Evolutionary conservation across 1,140 invertebrate genomes (phyloP), one percentile per base, ranked within the genome.

Genomic region (Ptiloglossa arizonensis): DNA sequence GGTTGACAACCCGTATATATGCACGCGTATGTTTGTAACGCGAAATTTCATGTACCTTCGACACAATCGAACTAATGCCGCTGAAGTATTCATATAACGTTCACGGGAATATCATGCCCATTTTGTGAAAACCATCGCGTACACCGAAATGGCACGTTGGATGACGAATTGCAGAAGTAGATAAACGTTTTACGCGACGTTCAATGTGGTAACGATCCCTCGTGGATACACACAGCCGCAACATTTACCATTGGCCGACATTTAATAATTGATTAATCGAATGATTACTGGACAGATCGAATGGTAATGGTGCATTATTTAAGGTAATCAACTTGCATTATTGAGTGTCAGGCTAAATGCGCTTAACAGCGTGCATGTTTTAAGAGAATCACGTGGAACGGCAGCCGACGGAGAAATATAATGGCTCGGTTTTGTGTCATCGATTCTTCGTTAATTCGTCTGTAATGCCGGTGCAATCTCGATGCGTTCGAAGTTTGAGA

Each of bases 251-350:
- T 76, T 54, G 63, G 46, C 54, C 29, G 41, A 52, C 54, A 15
- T 79, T 80, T 83, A 83, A 80, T 86, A 84, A 81, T 87, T 79
- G 68, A 87, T 76, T 79, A 87, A 82, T 86, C 76, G 76, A 67
- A 87, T 87, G 74, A 87, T 87, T 79, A 81, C 71, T 46, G 57
- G 64, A 70, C 24, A 56, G 57, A 77, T 82, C 73, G 56, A 84
- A 84, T 82, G 82, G 86, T 85, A 81, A 82, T 82, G 76, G 78
- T 81, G 79, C 77, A 86, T 87, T 79, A 87, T 86, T 85, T 67
- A 80, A 69, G 41, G 59, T 74, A 79, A 87, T 84, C 73, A 54
- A 79, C 15, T 59, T 81, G 59, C 59, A 81, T 87, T 86, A 87
- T 86, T 82, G 64, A 86, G 74, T 67, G 68, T 52, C 57, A 35